Base-by-base conservation (phyloP, 2,888 invertebrate genomes). In the Drosophila leonis region DNA sequence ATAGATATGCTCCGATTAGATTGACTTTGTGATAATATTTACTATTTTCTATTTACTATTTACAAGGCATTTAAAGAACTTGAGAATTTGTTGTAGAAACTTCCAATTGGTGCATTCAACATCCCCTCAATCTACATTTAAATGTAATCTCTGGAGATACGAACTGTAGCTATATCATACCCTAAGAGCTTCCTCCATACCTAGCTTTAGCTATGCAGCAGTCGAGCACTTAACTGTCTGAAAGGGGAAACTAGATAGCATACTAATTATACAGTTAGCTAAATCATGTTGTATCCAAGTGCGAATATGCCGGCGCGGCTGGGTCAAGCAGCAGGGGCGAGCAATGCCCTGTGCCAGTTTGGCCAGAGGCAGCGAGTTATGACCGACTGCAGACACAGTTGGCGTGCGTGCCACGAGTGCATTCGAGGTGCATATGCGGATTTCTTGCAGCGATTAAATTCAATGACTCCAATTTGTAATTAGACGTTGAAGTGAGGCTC, bases 391-490 rank as follows among this genome's bases (percentile, higher is more conserved):
- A 56, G 65, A 65, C 35, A 31, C 78, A 64, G 85, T 33, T 83
- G 65, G 89, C 29, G 85, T 68, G 89, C 83, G 87, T 89, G 83
- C 65, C 75, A 72, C 69, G 81, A 88, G 83, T 86, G 83, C 84
- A 88, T 72, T 27, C n/a, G 63, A 59, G 41, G 49, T 61, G 74
- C 54, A 67, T 80, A 75, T 70, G 86, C 72, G 87, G 88, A 86
- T 88, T 83, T 49, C 48, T 82, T 72, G 49, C 64, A 73, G 55
- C 83, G 85, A 85, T 89, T 85, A 90, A 84, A 86, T 90, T 86
- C 90, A 86, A 88, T 86, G 85, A 88, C 90, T 88, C 80, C 90
- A 88, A 89, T 90, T 88, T 90, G 85, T 85, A 90, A 88, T 88
- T 88, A 90, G 88, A 85, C 78, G 80, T 74, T 80, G 82, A 77